These are phyloP conservation scores for Berghia stephanieae DNA, from an alignment of 1,140 invertebrate species.

Conservation along the genomic window DNA sequence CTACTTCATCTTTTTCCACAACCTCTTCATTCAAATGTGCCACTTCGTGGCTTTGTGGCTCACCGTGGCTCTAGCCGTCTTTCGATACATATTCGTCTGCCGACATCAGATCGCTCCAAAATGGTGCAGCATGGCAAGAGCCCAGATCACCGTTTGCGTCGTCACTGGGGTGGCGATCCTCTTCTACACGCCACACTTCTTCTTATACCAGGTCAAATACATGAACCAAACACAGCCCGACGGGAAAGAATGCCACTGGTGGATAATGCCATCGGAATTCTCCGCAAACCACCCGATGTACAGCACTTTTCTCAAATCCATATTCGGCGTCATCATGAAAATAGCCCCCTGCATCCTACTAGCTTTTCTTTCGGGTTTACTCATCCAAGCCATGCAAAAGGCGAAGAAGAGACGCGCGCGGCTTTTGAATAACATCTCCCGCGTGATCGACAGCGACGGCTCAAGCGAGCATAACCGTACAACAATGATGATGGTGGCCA, in stretches of 20 bases:
- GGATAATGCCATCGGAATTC: conserved; percentile 43
- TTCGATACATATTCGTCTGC: conserved; percentile 89
- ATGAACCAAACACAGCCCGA: background rate
- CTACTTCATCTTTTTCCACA: conserved; percentile 61
- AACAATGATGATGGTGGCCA: conserved; percentile 88
- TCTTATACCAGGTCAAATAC: conserved; percentile 50
- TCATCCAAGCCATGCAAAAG: conserved; percentile 77
- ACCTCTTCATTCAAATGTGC: conserved; percentile 79
- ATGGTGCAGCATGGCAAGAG: conserved; percentile 79
- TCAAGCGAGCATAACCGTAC: conserved; percentile 79
- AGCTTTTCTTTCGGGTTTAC: conserved; percentile 81
- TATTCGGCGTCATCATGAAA: conserved; percentile 87
- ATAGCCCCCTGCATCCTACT: conserved; percentile 81
- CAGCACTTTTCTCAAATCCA: conserved; percentile 75
- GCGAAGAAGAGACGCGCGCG: conserved; percentile 55
- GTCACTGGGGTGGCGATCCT: conserved; percentile 79
- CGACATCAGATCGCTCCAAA: conserved; percentile 77
- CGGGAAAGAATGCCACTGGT: conserved; percentile 41
- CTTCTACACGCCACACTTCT: conserved; percentile 81
- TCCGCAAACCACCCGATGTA: conserved; percentile 40
- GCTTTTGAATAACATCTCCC: conserved; percentile 52
- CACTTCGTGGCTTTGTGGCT: conserved; percentile 95
- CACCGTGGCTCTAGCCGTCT: conserved; percentile 90
- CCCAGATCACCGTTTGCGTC: conserved; percentile 78
- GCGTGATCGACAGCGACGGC: conserved; percentile 49